These are phyloP conservation scores for Galendromus occidentalis DNA, from an alignment of 1,140 invertebrate species.

Conservation along the genomic window DNA sequence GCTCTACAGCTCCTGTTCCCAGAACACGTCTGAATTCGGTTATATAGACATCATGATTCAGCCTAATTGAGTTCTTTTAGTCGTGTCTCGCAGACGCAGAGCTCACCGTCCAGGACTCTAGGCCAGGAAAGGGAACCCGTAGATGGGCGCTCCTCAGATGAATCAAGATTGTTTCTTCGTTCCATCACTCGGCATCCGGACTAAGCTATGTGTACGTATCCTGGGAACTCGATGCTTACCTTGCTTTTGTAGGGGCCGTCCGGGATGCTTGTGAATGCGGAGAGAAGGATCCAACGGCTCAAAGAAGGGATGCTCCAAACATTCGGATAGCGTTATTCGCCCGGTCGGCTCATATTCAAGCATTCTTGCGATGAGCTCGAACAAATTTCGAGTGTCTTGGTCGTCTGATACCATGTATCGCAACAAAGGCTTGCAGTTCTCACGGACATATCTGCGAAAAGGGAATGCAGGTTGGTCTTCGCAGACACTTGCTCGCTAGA, in stretches of 20 bases:
- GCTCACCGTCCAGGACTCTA: too few relatives aligned
- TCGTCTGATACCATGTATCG: conserved; percentile 69
- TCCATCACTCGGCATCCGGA: too few relatives aligned
- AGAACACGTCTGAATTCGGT: too few relatives aligned
- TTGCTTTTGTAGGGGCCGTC: neutral
- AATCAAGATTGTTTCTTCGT: too few relatives aligned
- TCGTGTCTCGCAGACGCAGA: too few relatives aligned
- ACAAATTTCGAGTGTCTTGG: conserved; percentile 72
- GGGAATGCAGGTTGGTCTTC: conserved; percentile 13
- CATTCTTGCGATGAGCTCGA: conserved; percentile 86
- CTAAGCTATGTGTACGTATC: too few relatives aligned
- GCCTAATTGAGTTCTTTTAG: too few relatives aligned
- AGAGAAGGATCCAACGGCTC: conserved; percentile 20
- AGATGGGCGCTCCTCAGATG: too few relatives aligned
- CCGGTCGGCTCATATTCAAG: conserved; percentile 84
- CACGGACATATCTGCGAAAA: conserved; percentile 59
- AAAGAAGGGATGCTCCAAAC: conserved; percentile 81
- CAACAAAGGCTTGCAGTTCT: conserved; percentile 89
- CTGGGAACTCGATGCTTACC: neutral
- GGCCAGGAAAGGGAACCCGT: too few relatives aligned
- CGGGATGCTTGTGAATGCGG: neutral
- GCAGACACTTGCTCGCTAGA: too few relatives aligned
- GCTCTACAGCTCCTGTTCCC: too few relatives aligned
- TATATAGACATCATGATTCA: too few relatives aligned
- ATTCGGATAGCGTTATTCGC: conserved; percentile 67